Conservation (phyloP, 2,113 vertebrate species). For the Pontoporia blainvillei region DNA sequence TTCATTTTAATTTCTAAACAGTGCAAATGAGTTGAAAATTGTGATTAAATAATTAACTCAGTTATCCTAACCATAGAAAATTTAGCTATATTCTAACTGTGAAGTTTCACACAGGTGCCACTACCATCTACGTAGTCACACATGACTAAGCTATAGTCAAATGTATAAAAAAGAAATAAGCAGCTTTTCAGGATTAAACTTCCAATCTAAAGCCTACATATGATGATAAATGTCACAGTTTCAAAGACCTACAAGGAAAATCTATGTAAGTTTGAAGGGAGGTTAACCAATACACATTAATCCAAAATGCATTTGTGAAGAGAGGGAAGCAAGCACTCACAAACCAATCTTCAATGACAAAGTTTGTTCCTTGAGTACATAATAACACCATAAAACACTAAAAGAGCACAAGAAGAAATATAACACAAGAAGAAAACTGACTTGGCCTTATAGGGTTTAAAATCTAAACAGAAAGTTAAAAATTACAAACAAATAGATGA, state of each 20-base stretch:
- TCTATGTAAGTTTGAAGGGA: background rate
- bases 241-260: conserved; percentile 21
- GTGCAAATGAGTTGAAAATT: background rate
- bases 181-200: background rate
- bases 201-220: background rate
- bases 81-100: background rate
- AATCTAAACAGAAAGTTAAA: background rate
- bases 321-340: conserved; percentile 8
- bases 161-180: background rate
- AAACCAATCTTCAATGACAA: background rate
- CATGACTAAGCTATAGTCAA: background rate
- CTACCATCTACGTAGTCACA: background rate
- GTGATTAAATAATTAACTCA: background rate
- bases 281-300: background rate
- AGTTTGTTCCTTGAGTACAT: background rate
- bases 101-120: background rate
- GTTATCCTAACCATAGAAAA: background rate
- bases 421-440: background rate
- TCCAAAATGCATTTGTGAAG: background rate
- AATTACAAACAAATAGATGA: background rate
- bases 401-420: background rate
- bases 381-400: background rate
- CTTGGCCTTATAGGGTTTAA: background rate
- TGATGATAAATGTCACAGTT: background rate
- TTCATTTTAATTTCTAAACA: conserved; percentile 22